A percentile compares a stretch with the other conserved stretches of the same genome.
These are phyloP conservation scores for Tamandua tetradactyla DNA, from an alignment of 2,797 vertebrate genomes.

Conservation along the genomic window DNA sequence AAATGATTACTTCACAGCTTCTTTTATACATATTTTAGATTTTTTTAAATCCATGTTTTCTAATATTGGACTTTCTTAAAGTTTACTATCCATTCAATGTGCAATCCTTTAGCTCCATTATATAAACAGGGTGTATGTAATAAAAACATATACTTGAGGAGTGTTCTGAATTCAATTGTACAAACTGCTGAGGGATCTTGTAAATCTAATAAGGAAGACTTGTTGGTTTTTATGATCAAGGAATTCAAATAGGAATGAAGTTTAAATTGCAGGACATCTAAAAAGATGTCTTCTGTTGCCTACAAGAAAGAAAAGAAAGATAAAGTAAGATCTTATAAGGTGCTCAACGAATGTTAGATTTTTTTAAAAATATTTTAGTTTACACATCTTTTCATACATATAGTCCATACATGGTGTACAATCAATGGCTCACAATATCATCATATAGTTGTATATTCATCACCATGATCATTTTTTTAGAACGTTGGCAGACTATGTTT, in stretches of 20 bases:
- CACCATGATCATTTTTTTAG: too few relatives aligned
- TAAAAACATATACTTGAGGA: background rate
- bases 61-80: slow-evolving; percentile 1
- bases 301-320: too few relatives aligned
- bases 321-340: too few relatives aligned
- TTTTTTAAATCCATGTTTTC: background rate
- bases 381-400: too few relatives aligned
- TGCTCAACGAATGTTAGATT: too few relatives aligned
- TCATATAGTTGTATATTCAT: too few relatives aligned
- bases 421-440: too few relatives aligned
- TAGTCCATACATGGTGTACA: too few relatives aligned
- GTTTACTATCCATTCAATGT: background rate
- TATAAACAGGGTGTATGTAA: background rate
- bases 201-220: background rate
- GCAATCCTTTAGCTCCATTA: background rate
- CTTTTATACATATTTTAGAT: background rate
- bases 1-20: slow-evolving; percentile 16
- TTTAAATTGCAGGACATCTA: background rate
- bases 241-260: background rate
- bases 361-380: too few relatives aligned
- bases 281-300: background rate
- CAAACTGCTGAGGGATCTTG: background rate
- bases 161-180: background rate
- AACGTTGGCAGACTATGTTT: too few relatives aligned
- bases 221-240: background rate